These are phyloP conservation scores for Prosopocoilus inquinatus DNA, from an alignment of 2,888 invertebrate species.

Conservation along the genomic window DNA sequence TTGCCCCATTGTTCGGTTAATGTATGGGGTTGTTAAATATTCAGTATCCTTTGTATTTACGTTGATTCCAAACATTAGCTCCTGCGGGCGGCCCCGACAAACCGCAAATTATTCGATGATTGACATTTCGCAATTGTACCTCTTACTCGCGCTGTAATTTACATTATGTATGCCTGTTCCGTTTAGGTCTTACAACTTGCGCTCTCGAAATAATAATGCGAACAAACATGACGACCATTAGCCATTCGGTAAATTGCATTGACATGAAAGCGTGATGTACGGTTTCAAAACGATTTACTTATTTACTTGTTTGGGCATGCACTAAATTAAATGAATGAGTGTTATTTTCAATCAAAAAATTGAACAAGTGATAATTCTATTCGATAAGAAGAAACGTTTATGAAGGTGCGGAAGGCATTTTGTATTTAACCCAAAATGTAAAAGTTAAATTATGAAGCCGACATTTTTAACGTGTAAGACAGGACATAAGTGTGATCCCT, in stretches of 20 bases:
- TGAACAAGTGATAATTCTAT: no score
- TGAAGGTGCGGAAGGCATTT: no score
- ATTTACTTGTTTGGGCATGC: no score
- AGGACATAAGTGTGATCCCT: no score
- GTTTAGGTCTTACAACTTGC: neutral
- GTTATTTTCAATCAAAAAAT: no score
- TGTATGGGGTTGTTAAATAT: slow-evolving; percentile 35
- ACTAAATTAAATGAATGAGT: no score
- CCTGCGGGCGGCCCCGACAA: slow-evolving; percentile 27
- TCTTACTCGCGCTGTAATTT: slow-evolving; percentile 9
- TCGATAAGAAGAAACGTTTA: no score
- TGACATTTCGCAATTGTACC: slow-evolving; percentile 29
- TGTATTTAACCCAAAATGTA: no score
- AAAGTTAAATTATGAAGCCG: no score
- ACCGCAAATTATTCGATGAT: slow-evolving; percentile 32
- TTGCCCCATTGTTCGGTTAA: slow-evolving; percentile 17
- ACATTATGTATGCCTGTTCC: slow-evolving; percentile 5
- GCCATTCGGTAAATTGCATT: neutral
- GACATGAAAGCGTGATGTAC: no score
- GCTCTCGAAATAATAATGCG: neutral
- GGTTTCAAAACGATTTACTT: no score
- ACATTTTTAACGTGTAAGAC: no score
- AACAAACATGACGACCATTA: neutral
- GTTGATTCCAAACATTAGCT: slow-evolving; percentile 31
- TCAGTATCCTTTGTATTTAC: slow-evolving; percentile 35